phyloP scores from a whole-genome alignment of 2,888 invertebrate species.

The Tachystola acroxantha region DNA sequence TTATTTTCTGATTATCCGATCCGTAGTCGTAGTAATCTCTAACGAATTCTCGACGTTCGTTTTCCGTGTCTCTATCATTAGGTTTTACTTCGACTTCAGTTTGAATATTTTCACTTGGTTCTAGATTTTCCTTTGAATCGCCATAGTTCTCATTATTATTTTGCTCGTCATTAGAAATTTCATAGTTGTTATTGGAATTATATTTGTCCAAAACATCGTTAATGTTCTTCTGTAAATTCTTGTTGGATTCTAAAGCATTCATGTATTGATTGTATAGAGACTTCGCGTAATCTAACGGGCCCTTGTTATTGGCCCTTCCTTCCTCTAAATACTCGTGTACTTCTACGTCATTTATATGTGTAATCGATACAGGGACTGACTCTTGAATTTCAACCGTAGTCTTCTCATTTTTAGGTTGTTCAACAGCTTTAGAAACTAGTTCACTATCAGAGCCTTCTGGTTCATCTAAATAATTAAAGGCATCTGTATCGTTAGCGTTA shows the following conservation, averaged over 20 bases:
- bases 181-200: conserved; percentile 43
- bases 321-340: conserved; percentile 63
- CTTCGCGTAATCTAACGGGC: conserved; percentile 39
- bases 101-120: conserved; percentile 51
- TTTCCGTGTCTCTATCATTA: conserved; percentile 28
- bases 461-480: conserved; percentile 55
- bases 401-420: conserved; percentile 57
- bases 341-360: conserved; percentile 67
- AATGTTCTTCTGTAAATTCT: conserved; percentile 44
- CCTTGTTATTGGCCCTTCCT: conserved; percentile 50
- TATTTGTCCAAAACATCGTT: conserved; percentile 42
- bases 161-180: conserved; percentile 31
- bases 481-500: conserved; percentile 58
- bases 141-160: conserved; percentile 28
- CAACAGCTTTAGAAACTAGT: conserved; percentile 48
- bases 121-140: conserved; percentile 42
- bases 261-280: conserved; percentile 52
- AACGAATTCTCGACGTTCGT: conserved; percentile 40
- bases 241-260: conserved; percentile 52
- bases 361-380: conserved; percentile 77
- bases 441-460: conserved; percentile 62
- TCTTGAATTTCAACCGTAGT: conserved; percentile 82
- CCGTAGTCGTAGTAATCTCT: conserved; percentile 34
- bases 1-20: conserved; percentile 43
- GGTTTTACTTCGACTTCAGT: conserved; percentile 45